Evolutionary conservation across 2,113 vertebrate genomes (phyloP), one percentile per base, ranked within the genome.

Genomic region (Cebus imitator): DNA sequence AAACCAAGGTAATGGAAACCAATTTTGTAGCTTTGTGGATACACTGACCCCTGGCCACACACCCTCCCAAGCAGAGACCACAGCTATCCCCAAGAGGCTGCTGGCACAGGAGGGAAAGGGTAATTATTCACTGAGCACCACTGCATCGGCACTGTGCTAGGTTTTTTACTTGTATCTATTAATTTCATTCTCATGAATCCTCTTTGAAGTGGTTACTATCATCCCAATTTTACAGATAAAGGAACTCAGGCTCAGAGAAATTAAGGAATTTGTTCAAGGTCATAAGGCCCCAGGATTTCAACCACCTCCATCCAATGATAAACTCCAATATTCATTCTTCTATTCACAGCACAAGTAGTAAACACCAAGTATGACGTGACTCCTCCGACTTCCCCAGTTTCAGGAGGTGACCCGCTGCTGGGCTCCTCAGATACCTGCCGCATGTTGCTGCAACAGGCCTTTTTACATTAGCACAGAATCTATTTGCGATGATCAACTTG

Each of bases 231-330:
- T 78, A 70, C 7, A 83, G 17, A 76, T 52, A 27, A 64, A 88
- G 40, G 82, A 78, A 32, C 80, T 64, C 30, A 27, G 50, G 35
- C 55, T 92, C 40, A 35, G 73, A 86, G 35, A 94, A 94, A 32
- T 93, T 35, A 58, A 93, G 30, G 27, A 79, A 86, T 37, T 73
- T 86, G 80, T 50, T 82, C 6, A 57, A 23, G 20, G 37, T n/a
- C 17, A 25, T 4, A 50, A 52, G 55, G 45, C 23, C 35, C 64
- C 78, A 68, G 8, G 43, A 87, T 87, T 90, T 52, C 72, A 76
- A 78, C 40, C 16, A 82, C 66, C 4, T 64, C 20, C 11, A 35
- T 57, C 61, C 8, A 83, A 30, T 48, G 66, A n/a, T 32, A 87
- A 84, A 88, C 27, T 93, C 20, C 58, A 79, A 73, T 23, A 87